Base-by-base conservation (phyloP, 2,113 vertebrate genomes). In the Pseudorhombus dupliciocellatus region DNA sequence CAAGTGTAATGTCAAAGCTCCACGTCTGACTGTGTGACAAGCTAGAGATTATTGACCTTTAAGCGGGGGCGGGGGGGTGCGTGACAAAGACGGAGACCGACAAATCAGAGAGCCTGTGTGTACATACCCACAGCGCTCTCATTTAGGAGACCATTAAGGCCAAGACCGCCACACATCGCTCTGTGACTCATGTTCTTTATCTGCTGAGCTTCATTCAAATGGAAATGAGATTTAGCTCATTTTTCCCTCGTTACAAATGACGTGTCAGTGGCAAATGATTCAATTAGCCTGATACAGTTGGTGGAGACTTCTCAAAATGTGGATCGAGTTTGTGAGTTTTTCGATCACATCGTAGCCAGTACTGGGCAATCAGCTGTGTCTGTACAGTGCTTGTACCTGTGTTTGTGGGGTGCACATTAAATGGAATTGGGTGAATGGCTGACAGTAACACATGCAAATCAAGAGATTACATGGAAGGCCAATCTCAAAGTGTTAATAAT, bases 401-500 rank as follows among this genome's bases (percentile, higher is more conserved):
- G 30, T 60, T 46, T 53, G 15, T 77, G 68, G 70, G 62, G 70
- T 71, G 77, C 22, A 34, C 20, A 70, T 77, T 66, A 65, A 64
- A 73, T 80, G 70, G 40, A 70, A 80, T 42, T 57, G 55, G 75
- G 51, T 71, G 59, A 80, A 58, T 28, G 12, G 63, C 67, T 20
- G 76, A 81, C 75, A 84, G 77, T 76, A 80, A 82, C 44, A 82
- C 90, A 89, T 91, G 90, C 87, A 90, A 86, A 88, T 87, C 76
- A 86, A 81, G 81, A 87, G 72, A 82, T 58, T 79, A 66, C 79
- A 81, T 51, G 66, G 68, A 81, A 79, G 78, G 83, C 68, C 88
- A 76, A 79, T 87, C 66, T 85, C 53, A 71, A 81, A 80, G 65
- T 75, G 81, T 90, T 85, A 82, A 82, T 62, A 55, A 67, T 83